phyloP scores from a whole-genome alignment of 2,797 vertebrate species.

The Stomatorhinus walkeri region DNA sequence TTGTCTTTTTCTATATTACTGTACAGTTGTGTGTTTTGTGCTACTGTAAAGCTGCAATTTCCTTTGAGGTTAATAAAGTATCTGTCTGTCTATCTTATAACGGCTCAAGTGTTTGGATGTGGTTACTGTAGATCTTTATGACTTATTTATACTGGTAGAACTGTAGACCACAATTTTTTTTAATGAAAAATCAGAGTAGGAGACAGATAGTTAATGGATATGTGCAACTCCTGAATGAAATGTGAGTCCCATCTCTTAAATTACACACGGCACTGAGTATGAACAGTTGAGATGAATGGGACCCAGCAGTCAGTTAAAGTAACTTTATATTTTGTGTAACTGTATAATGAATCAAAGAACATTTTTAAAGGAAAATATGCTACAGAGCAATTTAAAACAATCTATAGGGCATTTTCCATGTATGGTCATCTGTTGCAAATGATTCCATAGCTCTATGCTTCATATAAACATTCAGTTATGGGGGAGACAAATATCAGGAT shows the following conservation, averaged over 20 bases:
- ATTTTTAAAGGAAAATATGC: background rate
- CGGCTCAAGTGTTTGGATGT: background rate
- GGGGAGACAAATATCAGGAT: background rate
- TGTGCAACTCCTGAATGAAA: slow-evolving; percentile 23
- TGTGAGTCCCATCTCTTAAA: slow-evolving; percentile 24
- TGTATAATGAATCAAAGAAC: slow-evolving; percentile 28
- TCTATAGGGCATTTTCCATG: background rate
- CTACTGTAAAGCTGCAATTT: background rate
- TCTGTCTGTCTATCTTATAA: background rate
- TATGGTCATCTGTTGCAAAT: background rate
- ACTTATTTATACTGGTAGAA: background rate
- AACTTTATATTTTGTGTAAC: slow-evolving; percentile 9
- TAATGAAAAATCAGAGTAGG: background rate
- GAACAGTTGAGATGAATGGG: slow-evolving; percentile 28
- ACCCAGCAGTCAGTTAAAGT: slow-evolving; percentile 25
- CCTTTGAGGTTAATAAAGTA: background rate
- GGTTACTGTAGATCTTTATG: background rate
- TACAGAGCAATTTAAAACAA: background rate
- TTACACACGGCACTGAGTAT: slow-evolving; percentile 21
- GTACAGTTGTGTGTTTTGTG: background rate
- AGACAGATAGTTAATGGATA: background rate
- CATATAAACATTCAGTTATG: background rate
- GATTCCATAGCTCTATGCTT: background rate
- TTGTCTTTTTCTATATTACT: background rate
- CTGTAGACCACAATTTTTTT: background rate